phyloP scores from a whole-genome alignment of 1,140 invertebrate species.

The Psilanteris sp. region DNA sequence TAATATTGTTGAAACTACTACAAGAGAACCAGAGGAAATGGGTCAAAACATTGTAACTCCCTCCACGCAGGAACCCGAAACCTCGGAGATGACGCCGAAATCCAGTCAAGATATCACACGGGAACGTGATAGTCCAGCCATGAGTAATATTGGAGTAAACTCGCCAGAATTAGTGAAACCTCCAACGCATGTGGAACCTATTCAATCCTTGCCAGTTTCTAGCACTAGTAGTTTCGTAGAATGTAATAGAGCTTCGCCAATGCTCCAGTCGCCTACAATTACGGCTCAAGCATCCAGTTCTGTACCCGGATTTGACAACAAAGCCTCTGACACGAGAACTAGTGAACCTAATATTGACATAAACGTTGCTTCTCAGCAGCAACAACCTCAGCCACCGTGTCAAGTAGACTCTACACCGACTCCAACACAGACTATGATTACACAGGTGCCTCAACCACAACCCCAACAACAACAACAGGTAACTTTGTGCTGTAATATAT shows the following conservation, averaged over 20 bases:
- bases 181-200: slow-evolving; percentile 69
- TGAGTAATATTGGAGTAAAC: slow-evolving; percentile 67
- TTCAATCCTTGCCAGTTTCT: slow-evolving; percentile 74
- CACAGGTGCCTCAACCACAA: slow-evolving; percentile 32
- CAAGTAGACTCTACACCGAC: slow-evolving; percentile 43
- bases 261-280: slow-evolving; percentile 62
- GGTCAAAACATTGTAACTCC: slow-evolving; percentile 65
- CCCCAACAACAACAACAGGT: slow-evolving; percentile 59
- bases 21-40: slow-evolving; percentile 70
- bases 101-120: slow-evolving; percentile 52
- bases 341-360: slow-evolving; percentile 70
- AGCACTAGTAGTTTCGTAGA: slow-evolving; percentile 76
- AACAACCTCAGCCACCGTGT: slow-evolving; percentile 44
- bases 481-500: too few relatives aligned
- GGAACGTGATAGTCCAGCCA: slow-evolving; percentile 67
- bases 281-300: slow-evolving; percentile 57
- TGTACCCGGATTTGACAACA: slow-evolving; percentile 68
- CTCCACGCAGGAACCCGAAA: slow-evolving; percentile 61
- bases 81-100: slow-evolving; percentile 55
- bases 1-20: slow-evolving; percentile 72
- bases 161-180: slow-evolving; percentile 54
- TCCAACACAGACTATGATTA: slow-evolving; percentile 30
- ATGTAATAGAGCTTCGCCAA: slow-evolving; percentile 65
- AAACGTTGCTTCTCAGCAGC: slow-evolving; percentile 56
- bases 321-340: slow-evolving; percentile 66